Evolutionary conservation across 2,113 vertebrate species (phyloP).

Genomic region (Hemiprocne comata): DNA sequence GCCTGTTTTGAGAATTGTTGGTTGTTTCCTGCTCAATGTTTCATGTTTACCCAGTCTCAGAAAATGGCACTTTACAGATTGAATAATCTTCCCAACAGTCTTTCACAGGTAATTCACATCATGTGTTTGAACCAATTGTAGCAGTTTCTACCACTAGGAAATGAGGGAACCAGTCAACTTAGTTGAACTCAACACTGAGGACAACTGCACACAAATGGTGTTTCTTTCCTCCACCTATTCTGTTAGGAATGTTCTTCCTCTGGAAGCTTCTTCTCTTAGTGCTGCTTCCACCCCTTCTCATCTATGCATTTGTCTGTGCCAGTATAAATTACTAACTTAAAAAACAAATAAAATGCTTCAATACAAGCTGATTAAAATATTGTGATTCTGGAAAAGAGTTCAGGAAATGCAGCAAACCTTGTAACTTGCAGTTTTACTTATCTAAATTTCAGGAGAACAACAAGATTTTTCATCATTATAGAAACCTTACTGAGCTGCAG

Average conservation of each 20-base stretch:
- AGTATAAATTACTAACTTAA: neutral
- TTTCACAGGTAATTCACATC: neutral
- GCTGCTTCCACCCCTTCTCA: neutral
- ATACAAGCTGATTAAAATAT: neutral
- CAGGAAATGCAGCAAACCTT: neutral
- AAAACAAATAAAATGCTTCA: neutral
- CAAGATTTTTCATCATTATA: neutral
- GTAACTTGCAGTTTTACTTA: neutral
- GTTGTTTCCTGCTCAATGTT: neutral
- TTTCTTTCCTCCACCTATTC: neutral
- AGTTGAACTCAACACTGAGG: rapidly evolving
- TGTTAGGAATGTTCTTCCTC: neutral
- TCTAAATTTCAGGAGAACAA: neutral
- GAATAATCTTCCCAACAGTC: neutral
- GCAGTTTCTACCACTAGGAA: neutral
- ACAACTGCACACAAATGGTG: neutral
- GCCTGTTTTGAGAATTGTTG: neutral
- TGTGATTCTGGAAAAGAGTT: neutral
- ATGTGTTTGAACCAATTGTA: neutral
- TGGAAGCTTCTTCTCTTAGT: neutral
- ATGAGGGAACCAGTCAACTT: neutral
- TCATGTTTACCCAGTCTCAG: neutral
- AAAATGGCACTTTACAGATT: neutral
- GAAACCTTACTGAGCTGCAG: neutral
- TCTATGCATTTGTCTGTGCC: neutral